Evolutionary conservation across 2,888 invertebrate genomes (phyloP).

Genomic region (Adela reaumurella): DNA sequence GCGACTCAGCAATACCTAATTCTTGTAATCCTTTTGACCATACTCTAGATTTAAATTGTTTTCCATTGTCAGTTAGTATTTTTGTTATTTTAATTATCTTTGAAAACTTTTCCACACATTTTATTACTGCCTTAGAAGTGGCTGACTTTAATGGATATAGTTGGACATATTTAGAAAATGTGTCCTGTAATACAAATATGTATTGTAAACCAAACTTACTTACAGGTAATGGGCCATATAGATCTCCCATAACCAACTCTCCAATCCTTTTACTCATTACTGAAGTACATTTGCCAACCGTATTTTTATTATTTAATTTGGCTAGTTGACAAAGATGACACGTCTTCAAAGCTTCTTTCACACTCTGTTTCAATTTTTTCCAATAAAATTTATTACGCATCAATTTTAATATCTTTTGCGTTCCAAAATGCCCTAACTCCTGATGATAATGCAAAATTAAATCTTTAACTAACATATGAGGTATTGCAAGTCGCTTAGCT

Average conservation of each 20-base stretch:
- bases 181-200: neutral
- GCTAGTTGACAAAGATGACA: too few relatives aligned
- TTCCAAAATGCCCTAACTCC: constrained; percentile 15
- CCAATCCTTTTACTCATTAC: neutral
- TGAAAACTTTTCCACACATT: neutral
- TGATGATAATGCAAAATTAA: too few relatives aligned
- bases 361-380: too few relatives aligned
- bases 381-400: constrained; percentile 5
- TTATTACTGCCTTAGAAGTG: neutral
- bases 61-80: neutral
- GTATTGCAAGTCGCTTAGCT: too few relatives aligned
- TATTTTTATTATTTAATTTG: neutral
- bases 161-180: neutral
- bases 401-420: constrained; percentile 12
- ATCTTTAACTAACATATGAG: too few relatives aligned
- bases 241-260: too few relatives aligned
- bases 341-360: too few relatives aligned
- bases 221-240: neutral
- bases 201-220: neutral
- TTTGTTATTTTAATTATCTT: neutral
- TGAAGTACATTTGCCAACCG: neutral
- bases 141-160: neutral
- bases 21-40: neutral
- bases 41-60: neutral
- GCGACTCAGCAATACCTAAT: neutral